Percentiles rank a stretch among this genome's conserved stretches.
These are phyloP conservation scores for Hirtodrosophila histrioides DNA, from an alignment of 2,888 invertebrate genomes.

Conservation along the genomic window DNA sequence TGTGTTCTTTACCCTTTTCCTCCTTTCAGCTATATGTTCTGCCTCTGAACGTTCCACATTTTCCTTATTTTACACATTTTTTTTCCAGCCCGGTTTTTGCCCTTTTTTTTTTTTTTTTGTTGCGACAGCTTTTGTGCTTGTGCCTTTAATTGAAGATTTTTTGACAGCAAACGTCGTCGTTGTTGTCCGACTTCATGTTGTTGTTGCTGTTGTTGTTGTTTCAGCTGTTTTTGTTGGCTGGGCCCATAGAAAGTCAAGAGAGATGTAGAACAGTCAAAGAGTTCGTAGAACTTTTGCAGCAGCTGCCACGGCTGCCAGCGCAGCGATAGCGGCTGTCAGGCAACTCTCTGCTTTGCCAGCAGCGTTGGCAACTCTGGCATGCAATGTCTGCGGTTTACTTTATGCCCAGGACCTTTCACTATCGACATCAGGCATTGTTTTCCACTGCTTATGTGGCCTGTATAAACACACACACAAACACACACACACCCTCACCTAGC, in stretches of 20 bases:
- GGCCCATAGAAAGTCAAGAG: constrained; percentile 66
- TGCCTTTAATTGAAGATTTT: constrained; percentile 77
- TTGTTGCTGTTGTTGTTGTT: constrained; percentile 28
- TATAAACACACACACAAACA: constrained; percentile 12
- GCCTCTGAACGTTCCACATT: constrained; percentile 47
- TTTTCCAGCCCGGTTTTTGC: constrained; percentile 30
- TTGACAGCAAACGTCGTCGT: constrained; percentile 72
- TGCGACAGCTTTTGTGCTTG: constrained; percentile 72
- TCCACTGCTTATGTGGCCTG: constrained; percentile 46
- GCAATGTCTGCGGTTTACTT: constrained; percentile 31
- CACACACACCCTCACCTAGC: neutral
- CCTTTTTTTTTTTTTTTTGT: constrained; percentile 40
- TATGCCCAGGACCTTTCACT: constrained; percentile 61
- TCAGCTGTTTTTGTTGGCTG: constrained; percentile 27
- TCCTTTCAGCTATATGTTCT: constrained; percentile 12
- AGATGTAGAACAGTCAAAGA: constrained; percentile 58
- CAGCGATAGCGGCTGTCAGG: constrained; percentile 17
- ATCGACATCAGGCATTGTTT: constrained; percentile 67
- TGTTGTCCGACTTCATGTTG: constrained; percentile 19
- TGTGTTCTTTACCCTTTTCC: neutral
- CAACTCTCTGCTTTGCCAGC: constrained; percentile 9
- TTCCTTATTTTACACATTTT: constrained; percentile 49
- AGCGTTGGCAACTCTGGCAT: constrained; percentile 25
- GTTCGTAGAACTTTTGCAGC: constrained; percentile 70
- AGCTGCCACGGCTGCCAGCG: neutral